Evolutionary conservation across 1,140 invertebrate genomes (phyloP).

Genomic region (Arion vulgaris): DNA sequence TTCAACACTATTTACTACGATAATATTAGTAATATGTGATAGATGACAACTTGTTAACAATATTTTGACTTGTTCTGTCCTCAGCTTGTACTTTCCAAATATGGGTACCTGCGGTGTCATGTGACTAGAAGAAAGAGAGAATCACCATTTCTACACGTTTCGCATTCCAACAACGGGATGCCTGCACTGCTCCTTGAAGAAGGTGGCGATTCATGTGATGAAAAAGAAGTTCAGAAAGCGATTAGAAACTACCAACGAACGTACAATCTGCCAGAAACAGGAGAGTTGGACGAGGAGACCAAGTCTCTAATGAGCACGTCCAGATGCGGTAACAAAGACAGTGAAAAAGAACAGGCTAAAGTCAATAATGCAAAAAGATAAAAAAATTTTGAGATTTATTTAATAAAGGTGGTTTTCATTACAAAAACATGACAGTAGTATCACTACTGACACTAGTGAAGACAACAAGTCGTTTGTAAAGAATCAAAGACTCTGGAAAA

Average conservation of each 20-base stretch:
- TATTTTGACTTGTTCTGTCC: too few species aligned
- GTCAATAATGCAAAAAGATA: not conserved
- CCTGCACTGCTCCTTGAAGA: slow-evolving; percentile 32
- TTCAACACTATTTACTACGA: too few species aligned
- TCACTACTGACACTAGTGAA: not conserved
- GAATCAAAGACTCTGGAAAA: slow-evolving; percentile 11
- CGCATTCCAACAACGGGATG: slow-evolving; percentile 5
- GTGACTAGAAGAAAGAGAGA: slow-evolving; percentile 46
- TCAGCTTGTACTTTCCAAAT: slow-evolving; percentile 62
- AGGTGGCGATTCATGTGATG: slow-evolving; percentile 52
- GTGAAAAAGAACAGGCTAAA: slow-evolving; percentile 46
- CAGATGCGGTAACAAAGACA: slow-evolving; percentile 72
- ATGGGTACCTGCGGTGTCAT: slow-evolving; percentile 61
- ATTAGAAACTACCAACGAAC: slow-evolving; percentile 68
- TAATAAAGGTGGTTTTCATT: not conserved
- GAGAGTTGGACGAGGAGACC: slow-evolving; percentile 68
- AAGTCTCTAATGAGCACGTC: slow-evolving; percentile 69
- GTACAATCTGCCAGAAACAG: slow-evolving; percentile 70
- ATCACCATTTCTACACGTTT: not conserved
- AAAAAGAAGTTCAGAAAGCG: slow-evolving; percentile 56
- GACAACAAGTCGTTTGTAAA: not conserved
- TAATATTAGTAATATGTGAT: too few species aligned
- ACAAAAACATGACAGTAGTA: not conserved
- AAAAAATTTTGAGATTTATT: not conserved
- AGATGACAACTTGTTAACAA: too few species aligned